A percentile compares a stretch with the other conserved stretches of the same genome.
Conservation (phyloP, 2,888 invertebrate species). For the Pseudeuparius sepicola region DNA sequence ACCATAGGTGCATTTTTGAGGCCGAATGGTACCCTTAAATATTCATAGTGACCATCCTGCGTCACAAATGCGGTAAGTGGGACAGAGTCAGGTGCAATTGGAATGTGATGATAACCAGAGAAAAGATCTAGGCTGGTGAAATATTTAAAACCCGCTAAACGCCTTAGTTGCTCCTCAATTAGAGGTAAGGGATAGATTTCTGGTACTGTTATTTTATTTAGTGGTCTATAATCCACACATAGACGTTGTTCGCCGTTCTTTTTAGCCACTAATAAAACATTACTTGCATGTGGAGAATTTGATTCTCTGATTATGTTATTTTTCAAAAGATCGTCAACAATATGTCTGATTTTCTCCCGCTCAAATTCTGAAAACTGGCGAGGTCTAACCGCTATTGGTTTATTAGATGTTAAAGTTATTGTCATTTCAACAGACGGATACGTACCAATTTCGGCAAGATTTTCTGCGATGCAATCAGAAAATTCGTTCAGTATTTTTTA, state of each 20-base stretch:
- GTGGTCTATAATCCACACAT: conserved; percentile 18
- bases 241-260: conserved; percentile 16
- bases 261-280: conserved; percentile 18
- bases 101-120: conserved; percentile 28
- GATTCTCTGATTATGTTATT: conserved; percentile 17
- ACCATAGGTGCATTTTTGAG: conserved; percentile 28
- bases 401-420: no score
- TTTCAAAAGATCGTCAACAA: conserved; percentile 18
- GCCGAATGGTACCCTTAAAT: conserved; percentile 28
- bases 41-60: conserved; percentile 29
- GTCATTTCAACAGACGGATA: no score
- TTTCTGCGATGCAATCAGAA: no score
- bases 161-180: conserved; percentile 20
- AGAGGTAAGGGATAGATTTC: conserved; percentile 16
- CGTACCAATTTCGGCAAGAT: no score
- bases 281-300: conserved; percentile 19
- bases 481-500: no score
- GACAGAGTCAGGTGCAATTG: conserved; percentile 23
- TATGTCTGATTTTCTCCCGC: conserved; percentile 14
- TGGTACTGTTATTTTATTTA: conserved; percentile 19
- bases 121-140: conserved; percentile 26
- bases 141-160: conserved; percentile 18
- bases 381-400: no score
- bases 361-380: no score
- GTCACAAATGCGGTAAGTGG: conserved; percentile 29